Conservation (phyloP, 2,113 vertebrate species). For the Poecile atricapillus region DNA sequence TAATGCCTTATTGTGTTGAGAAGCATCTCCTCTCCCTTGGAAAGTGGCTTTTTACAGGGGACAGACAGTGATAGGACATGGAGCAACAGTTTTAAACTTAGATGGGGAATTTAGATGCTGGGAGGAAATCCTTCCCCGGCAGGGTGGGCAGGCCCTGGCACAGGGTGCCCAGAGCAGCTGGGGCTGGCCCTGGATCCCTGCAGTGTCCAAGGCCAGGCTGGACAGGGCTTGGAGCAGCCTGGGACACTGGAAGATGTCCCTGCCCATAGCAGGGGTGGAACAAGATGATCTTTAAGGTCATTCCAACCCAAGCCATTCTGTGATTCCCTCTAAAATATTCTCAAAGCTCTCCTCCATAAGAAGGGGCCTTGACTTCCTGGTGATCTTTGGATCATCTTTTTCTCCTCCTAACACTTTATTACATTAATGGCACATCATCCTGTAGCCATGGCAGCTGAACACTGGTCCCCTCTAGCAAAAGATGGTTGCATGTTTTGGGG, state of each 20-base stretch:
- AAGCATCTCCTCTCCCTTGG: neutral
- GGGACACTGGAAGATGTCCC: neutral
- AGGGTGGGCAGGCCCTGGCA: neutral
- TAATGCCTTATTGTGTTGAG: neutral
- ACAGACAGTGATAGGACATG: too few relatives aligned
- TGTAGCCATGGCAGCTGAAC: neutral
- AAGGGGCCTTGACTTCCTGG: neutral
- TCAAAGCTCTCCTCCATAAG: neutral
- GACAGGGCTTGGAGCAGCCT: fast-evolving
- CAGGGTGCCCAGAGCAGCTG: neutral
- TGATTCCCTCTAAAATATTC: neutral
- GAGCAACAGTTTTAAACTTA: neutral
- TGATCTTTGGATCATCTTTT: neutral
- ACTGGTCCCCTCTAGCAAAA: neutral
- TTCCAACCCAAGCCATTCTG: neutral
- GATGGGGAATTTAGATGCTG: neutral
- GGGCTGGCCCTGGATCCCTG: neutral
- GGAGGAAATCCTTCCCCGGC: neutral
- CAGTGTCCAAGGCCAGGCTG: neutral
- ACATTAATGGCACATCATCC: fast-evolving
- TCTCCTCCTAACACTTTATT: neutral
- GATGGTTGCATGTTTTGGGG: neutral
- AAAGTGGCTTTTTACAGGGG: neutral
- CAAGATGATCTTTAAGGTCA: fast-evolving
- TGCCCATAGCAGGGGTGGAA: neutral